Evolutionary conservation across 2,888 invertebrate genomes (phyloP).

Genomic region (Philaethria dido): DNA sequence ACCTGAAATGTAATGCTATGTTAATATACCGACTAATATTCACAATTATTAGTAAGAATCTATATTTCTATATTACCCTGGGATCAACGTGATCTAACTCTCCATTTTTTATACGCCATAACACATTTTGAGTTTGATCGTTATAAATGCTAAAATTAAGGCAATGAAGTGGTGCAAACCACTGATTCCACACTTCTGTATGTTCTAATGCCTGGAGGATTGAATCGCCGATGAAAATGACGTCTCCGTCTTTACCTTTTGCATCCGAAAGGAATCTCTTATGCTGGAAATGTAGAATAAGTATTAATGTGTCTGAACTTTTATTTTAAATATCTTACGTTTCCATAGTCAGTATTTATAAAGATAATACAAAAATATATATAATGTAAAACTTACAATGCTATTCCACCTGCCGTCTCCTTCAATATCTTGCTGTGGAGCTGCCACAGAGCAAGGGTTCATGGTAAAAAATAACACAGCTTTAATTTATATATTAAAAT

Average conservation of each 20-base stretch:
- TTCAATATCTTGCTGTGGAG: constrained; percentile 89
- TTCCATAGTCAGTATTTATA: neutral
- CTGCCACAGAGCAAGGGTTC: constrained; percentile 89
- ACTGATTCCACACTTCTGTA: constrained; percentile 94
- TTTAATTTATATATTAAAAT: constrained; percentile 5
- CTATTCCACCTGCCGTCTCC: constrained; percentile 95
- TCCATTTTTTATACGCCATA: constrained; percentile 95
- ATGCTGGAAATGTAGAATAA: constrained; percentile 85
- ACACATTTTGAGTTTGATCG: constrained; percentile 93
- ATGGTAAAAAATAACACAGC: constrained; percentile 60
- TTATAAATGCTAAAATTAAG: constrained; percentile 95
- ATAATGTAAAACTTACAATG: constrained; percentile 74
- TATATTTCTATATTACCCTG: constrained; percentile 83
- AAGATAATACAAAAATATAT: neutral
- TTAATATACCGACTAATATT: neutral
- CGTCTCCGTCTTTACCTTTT: constrained; percentile 95
- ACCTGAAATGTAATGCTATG: constrained; percentile 80
- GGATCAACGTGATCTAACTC: constrained; percentile 95
- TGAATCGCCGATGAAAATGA: constrained; percentile 95
- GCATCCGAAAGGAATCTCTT: constrained; percentile 93
- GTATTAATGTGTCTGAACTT: neutral
- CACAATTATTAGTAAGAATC: neutral
- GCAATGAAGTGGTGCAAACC: constrained; percentile 96
- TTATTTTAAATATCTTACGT: neutral
- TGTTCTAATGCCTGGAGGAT: constrained; percentile 92